Base-by-base conservation (phyloP, 2,797 vertebrate species). In the Amblyraja radiata region DNA sequence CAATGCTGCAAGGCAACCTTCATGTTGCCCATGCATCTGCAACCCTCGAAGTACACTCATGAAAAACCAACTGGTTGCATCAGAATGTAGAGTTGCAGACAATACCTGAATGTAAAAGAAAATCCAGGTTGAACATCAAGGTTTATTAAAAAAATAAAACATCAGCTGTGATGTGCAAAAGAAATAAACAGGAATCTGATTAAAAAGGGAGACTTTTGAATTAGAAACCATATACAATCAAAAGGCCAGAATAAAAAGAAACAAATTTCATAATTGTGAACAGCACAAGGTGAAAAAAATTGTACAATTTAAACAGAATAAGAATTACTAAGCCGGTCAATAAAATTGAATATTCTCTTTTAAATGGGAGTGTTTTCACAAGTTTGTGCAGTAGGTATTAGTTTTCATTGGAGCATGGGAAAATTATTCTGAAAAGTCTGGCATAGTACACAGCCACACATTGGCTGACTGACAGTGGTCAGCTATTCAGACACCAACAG, bases 1-100 rank as follows among this genome's bases (percentile, higher is more conserved):
- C 71, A 99, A 97, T 18, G 97, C 96, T 2, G 96, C 95, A 94
- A 97, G 97, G 96, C 98, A 99, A 93, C 97, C 97, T 0, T 99
- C 98, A 0, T 99, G 99, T 95, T 99, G 99, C 77, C 99, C 99
- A 0, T 99, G 99, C 79, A 97, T 96, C 95, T 99, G 98, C 93
- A 99, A 96, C 1, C 97, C 98, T 94, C 96, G 96, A 92, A 99
- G 96, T 92, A 99, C 98, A 0, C 98, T 98, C 94, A 96, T 97
- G 94, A 96, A 99, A 94, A 99, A 97, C 98, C 98, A 99, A 0
- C 96, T 97, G 93, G 98, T 98, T 0, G 98, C 98, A 91, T 99
- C 98, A 0, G 98, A 96, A 36, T 98, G 97, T 94, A 99, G 96
- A 93, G 97, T 98, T 71, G 97, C 97, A 1, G 96, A 95, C 7